These are phyloP conservation scores for Ganaspis sp. DNA, from an alignment of 1,140 invertebrate genomes.

Conservation along the genomic window DNA sequence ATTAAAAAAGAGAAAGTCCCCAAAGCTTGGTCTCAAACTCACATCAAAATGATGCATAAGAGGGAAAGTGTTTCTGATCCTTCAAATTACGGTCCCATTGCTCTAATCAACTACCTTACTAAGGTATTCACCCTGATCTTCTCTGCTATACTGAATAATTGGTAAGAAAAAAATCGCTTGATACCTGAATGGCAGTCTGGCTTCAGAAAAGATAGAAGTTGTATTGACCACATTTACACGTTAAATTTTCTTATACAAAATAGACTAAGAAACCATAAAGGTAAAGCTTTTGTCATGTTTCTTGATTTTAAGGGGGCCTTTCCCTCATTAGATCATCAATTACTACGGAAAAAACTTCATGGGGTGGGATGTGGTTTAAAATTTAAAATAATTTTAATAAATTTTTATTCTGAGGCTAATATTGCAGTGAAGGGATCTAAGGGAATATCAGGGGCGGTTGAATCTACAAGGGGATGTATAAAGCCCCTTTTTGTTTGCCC, in stretches of 20 bases:
- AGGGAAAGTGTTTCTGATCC: slow-evolving; percentile 49
- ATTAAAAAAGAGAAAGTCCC: slow-evolving; percentile 20
- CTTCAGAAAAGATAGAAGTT: slow-evolving; percentile 47
- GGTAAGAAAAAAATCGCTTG: slow-evolving; percentile 46
- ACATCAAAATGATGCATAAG: slow-evolving; percentile 44
- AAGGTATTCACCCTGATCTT: slow-evolving; percentile 54
- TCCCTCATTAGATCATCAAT: slow-evolving; percentile 35
- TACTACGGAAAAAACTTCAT: slow-evolving; percentile 33
- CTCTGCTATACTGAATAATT: slow-evolving; percentile 35
- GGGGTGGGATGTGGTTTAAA: not conserved
- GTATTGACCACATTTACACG: slow-evolving; percentile 54
- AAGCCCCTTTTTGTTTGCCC: no score
- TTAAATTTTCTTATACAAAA: slow-evolving; percentile 44
- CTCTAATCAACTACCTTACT: slow-evolving; percentile 46
- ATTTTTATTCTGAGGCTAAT: slow-evolving; percentile 19
- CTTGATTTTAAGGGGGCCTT: slow-evolving; percentile 38
- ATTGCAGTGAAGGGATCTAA: slow-evolving; percentile 24
- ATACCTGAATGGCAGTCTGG: slow-evolving; percentile 54
- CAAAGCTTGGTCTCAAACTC: slow-evolving; percentile 29
- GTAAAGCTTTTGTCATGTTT: slow-evolving; percentile 35
- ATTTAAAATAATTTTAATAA: not conserved
- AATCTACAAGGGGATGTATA: slow-evolving; percentile 49
- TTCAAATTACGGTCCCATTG: slow-evolving; percentile 55
- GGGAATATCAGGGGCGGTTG: slow-evolving; percentile 15
- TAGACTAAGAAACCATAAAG: slow-evolving; percentile 24